Percentiles rank a stretch among this genome's conserved stretches.
Evolutionary conservation across 1,140 invertebrate species (phyloP).

Genomic region (Drosophila willistoni): DNA sequence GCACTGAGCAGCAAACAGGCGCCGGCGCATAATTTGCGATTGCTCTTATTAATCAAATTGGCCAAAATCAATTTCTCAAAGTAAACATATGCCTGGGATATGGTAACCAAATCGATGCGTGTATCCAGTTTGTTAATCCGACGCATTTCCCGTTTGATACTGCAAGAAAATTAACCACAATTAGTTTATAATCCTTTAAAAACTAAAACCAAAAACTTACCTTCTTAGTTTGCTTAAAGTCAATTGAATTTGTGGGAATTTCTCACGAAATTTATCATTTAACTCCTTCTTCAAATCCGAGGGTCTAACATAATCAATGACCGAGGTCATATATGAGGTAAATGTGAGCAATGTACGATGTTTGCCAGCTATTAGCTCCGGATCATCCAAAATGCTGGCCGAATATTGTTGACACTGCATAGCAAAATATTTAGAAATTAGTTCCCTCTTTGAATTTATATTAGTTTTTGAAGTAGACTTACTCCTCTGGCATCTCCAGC

Average conservation of each 20-base stretch:
- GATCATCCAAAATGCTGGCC: constrained; percentile 96
- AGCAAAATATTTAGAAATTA: background rate
- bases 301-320: constrained; percentile 98
- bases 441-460: background rate
- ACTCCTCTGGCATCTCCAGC: constrained; percentile 61
- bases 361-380: constrained; percentile 97
- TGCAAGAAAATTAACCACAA: constrained; percentile 23
- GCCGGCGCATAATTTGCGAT: constrained; percentile 96
- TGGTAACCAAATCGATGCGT: constrained; percentile 93
- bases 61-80: constrained; percentile 98
- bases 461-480: constrained; percentile 3
- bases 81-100: constrained; percentile 98
- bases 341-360: constrained; percentile 97
- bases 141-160: constrained; percentile 96
- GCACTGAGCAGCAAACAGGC: constrained; percentile 96
- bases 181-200: background rate
- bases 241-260: constrained; percentile 96
- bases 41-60: constrained; percentile 97
- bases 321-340: constrained; percentile 97
- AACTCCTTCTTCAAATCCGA: constrained; percentile 98
- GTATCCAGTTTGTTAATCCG: constrained; percentile 95
- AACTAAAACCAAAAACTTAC: constrained; percentile 83
- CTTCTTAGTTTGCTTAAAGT: constrained; percentile 98
- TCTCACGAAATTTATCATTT: constrained; percentile 98
- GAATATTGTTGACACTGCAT: constrained; percentile 87